Base-by-base conservation (phyloP, 2,888 invertebrate genomes). In the Cantharis flavilabris region DNA sequence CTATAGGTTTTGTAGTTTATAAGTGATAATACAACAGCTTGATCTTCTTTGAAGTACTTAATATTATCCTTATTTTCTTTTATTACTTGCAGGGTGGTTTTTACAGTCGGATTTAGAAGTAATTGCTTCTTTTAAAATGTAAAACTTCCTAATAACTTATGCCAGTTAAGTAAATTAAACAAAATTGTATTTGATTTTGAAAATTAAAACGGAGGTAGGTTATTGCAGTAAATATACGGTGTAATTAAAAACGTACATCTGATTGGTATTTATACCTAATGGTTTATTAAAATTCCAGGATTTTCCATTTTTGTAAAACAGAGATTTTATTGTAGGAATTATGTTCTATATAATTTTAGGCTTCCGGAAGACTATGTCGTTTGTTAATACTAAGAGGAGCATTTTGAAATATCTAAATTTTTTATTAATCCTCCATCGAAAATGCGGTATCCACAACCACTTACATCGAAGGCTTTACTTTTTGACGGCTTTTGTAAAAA, bases 401-500 rank as follows among this genome's bases (percentile, higher is more conserved):
- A 49, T 49, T 49, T 49, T 49, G 49, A 49, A 49, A 49, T 49
- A 49, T 49, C 49, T 49, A 49, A 49, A 49, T 49, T 49, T 49
- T 49, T 49, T 49, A 49, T 49, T 49, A 49, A 49, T 49, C n/a
- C n/a, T 49, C 49, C 13, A 49, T 49, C 49, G 49, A 49, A 49
- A 49, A 7, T 4, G 49, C 49, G 49, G 49, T 49, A n/a, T 49
- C 49, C 49, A 49, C 49, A n/a, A 49, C 49, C 49, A 49, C 49
- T 49, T 49, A n/a, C 49, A 49, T n/a, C 49, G n/a, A 49, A n/a
- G n/a, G 49, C 49, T 49, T 49, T n/a, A 49, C 78, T 49, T 71
- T 74, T 70, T 73, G 73, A 72, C 75, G 75, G 69, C 75, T 75
- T 75, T 62, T 69, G 72, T n/a, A 70, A 73, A 78, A 78, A 75